Evolutionary conservation across 2,113 vertebrate species (phyloP).

Genomic region (Ictidomys tridecemlineatus): DNA sequence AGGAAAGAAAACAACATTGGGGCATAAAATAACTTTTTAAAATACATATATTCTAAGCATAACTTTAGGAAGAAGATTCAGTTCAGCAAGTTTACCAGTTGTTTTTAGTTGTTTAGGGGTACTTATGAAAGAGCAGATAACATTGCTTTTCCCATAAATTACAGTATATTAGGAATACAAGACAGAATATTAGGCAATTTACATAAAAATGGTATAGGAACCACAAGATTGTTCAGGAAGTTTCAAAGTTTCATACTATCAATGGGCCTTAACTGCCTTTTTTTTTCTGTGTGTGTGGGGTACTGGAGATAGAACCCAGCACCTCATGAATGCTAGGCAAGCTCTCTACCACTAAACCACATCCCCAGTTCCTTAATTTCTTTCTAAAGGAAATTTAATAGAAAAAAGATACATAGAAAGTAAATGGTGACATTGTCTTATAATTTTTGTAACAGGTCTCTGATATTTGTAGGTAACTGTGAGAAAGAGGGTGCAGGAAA

Average conservation of each 20-base stretch:
- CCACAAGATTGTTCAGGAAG: background rate
- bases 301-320: too few relatives aligned
- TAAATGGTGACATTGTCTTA: background rate
- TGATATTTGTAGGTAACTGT: background rate
- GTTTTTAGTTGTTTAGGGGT: background rate
- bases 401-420: background rate
- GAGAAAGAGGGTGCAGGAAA: background rate
- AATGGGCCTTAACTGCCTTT: background rate
- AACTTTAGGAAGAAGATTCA: background rate
- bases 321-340: too few relatives aligned
- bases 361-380: too few relatives aligned
- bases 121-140: background rate
- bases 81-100: background rate
- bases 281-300: too few relatives aligned
- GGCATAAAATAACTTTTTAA: slow-evolving; percentile 62
- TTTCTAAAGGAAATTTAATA: background rate
- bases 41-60: background rate
- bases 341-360: too few relatives aligned
- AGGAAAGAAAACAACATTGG: background rate
- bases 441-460: background rate
- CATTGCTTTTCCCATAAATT: background rate
- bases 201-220: background rate
- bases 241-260: background rate
- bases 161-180: background rate
- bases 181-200: background rate